These are phyloP conservation scores for Parthenolecanium corni DNA, from an alignment of 2,888 invertebrate genomes.

Conservation along the genomic window DNA sequence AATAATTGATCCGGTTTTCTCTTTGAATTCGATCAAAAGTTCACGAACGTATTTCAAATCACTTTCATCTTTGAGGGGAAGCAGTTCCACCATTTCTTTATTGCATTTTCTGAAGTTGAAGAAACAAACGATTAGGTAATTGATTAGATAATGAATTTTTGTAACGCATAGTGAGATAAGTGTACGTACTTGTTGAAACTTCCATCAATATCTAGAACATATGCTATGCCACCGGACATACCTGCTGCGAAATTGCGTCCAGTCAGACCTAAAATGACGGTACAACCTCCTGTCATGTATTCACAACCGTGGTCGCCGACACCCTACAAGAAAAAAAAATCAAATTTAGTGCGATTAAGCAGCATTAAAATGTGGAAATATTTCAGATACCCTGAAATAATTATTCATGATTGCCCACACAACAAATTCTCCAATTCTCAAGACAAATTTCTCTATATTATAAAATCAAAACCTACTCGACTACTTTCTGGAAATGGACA, in stretches of 20 bases:
- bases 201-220: conserved; percentile 80
- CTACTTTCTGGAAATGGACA: too few relatives aligned
- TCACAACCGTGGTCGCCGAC: conserved; percentile 99
- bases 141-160: not conserved
- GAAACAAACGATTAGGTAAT: not conserved
- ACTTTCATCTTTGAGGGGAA: conserved; percentile 62
- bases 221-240: conserved; percentile 92
- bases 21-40: conserved; percentile 70
- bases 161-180: not conserved
- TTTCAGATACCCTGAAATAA: too few relatives aligned
- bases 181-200: conserved; percentile 54
- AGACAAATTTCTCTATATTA: too few relatives aligned
- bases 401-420: too few relatives aligned
- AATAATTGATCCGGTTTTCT: conserved; percentile 77
- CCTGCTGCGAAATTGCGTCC: conserved; percentile 98
- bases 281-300: conserved; percentile 95
- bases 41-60: conserved; percentile 66
- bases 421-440: too few relatives aligned
- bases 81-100: conserved; percentile 84
- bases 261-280: conserved; percentile 83
- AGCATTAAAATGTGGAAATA: too few relatives aligned
- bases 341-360: too few relatives aligned
- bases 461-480: too few relatives aligned
- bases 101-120: conserved; percentile 63
- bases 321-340: conserved; percentile 48